Percentiles rank a stretch among this genome's conserved stretches.
Evolutionary conservation across 2,113 vertebrate species (phyloP).

Genomic region (human): GRCh38 chr7:139296001-139296500

Average conservation of each 20-base stretch:
- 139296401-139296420: neutral
- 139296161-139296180: neutral
- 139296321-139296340: neutral
- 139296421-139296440: neutral
- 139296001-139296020: neutral
- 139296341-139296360: neutral
- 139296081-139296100: slow-evolving; percentile 15
- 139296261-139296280: neutral
- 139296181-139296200: neutral
- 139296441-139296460: neutral
- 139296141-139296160: neutral
- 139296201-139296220: neutral
- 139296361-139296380: neutral
- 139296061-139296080: neutral
- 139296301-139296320: neutral
- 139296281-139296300: neutral
- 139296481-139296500: neutral
- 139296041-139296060: neutral
- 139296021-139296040: neutral
- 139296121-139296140: slow-evolving; percentile 18
- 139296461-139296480: neutral
- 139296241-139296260: neutral
- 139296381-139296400: neutral
- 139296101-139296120: neutral
- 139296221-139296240: neutral